Percentiles rank a stretch among this genome's conserved stretches.
Conservation (phyloP, 2,113 vertebrate genomes). For the Nothocercus nigrocapillus region DNA sequence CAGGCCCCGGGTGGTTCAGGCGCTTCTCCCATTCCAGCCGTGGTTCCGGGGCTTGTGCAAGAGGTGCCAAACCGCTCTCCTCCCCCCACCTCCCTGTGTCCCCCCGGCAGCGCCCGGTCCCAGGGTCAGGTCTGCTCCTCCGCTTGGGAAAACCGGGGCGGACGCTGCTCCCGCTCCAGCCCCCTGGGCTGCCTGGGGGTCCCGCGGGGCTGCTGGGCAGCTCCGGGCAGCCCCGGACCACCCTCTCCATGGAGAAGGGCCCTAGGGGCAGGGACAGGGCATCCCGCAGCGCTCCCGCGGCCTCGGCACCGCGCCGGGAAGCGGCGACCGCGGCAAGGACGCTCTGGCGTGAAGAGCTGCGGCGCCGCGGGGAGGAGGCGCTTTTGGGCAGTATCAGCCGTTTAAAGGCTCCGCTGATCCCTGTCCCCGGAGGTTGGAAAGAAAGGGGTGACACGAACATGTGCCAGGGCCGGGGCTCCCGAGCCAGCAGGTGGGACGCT, state of each 20-base stretch:
- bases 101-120: too few species aligned
- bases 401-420: neutral
- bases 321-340: neutral
- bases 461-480: neutral
- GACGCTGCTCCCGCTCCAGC: neutral
- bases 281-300: neutral
- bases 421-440: neutral
- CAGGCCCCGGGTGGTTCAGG: rapidly evolving
- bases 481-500: neutral
- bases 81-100: too few species aligned
- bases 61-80: rapidly evolving
- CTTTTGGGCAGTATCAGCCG: too few species aligned
- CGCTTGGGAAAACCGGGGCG: neutral
- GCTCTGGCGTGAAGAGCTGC: neutral
- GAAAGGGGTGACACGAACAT: neutral
- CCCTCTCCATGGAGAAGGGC: neutral
- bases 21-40: neutral
- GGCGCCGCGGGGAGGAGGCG: neutral
- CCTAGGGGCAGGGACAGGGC: rapidly evolving
- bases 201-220: neutral
- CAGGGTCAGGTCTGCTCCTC: neutral
- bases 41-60: rapidly evolving
- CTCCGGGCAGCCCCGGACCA: neutral
- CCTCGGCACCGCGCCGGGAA: neutral
- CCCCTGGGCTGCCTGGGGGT: neutral